A percentile compares a stretch with the other conserved stretches of the same genome.
Conservation (phyloP, 1,140 invertebrate genomes). For the Cotesia glomerata region DNA sequence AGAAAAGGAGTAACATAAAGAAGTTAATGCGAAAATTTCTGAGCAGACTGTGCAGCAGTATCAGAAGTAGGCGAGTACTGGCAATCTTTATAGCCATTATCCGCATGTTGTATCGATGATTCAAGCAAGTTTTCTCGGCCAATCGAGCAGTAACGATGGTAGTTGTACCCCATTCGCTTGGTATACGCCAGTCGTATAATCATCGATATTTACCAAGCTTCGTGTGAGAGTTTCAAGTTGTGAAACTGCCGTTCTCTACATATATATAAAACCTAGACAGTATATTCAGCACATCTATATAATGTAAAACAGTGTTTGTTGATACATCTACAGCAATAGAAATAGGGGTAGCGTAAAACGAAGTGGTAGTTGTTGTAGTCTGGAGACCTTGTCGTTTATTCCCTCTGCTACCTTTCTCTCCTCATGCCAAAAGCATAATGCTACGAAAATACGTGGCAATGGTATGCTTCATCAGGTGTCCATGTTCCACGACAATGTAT, state of each 20-base stretch:
- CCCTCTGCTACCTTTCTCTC: neutral
- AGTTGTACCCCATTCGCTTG: constrained; percentile 26
- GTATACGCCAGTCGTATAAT: constrained; percentile 30
- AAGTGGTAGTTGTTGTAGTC: neutral
- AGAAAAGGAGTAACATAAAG: constrained; percentile 4
- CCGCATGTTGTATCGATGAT: constrained; percentile 30
- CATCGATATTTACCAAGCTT: constrained; percentile 30
- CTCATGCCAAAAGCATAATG: neutral
- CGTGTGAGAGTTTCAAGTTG: neutral
- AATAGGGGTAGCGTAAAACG: too few relatives aligned
- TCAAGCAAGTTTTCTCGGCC: constrained; percentile 30
- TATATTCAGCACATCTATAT: too few relatives aligned
- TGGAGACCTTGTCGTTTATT: neutral
- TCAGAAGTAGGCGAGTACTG: neutral
- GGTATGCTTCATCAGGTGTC: neutral
- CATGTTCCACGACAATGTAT: neutral
- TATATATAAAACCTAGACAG: too few relatives aligned
- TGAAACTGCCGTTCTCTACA: too few relatives aligned
- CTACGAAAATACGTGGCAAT: constrained; percentile 3
- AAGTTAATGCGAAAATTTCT: constrained; percentile 25
- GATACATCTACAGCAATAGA: too few relatives aligned
- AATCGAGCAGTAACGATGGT: constrained; percentile 31
- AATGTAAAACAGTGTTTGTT: too few relatives aligned
- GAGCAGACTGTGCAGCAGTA: constrained; percentile 18
- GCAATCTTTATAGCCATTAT: constrained; percentile 32